Conservation (phyloP, 2,113 vertebrate genomes). For the Microcebus murinus region DNA sequence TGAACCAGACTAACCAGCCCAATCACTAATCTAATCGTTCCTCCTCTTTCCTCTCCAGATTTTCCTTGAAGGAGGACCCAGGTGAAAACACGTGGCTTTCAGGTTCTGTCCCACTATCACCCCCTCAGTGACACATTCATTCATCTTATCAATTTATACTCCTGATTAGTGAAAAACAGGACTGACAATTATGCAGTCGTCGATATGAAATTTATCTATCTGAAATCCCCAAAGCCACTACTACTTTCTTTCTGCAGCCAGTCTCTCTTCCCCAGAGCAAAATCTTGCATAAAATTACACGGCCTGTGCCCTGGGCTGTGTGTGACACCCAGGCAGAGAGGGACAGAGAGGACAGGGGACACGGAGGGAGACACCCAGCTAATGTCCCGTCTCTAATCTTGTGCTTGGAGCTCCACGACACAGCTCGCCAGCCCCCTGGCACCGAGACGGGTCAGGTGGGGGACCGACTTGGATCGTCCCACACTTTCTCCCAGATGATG, state of each 20-base stretch:
- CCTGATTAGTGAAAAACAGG: neutral
- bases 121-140: neutral
- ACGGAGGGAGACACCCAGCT: neutral
- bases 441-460: neutral
- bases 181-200: slow-evolving; percentile 11
- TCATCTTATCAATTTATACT: slow-evolving; percentile 13
- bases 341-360: neutral
- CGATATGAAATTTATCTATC: slow-evolving; percentile 26
- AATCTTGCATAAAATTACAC: slow-evolving; percentile 33
- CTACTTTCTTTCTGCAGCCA: neutral
- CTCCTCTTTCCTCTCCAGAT: neutral
- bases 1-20: neutral
- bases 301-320: neutral
- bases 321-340: neutral
- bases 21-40: neutral
- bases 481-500: neutral
- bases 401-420: neutral
- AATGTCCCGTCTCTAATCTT: neutral
- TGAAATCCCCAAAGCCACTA: slow-evolving; percentile 44
- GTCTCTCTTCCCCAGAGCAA: slow-evolving; percentile 48
- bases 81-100: neutral
- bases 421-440: neutral
- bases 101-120: neutral
- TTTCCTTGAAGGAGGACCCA: neutral
- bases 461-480: neutral